These are phyloP conservation scores for Rhyacophila evoluta DNA, from an alignment of 2,888 invertebrate species.

Conservation along the genomic window DNA sequence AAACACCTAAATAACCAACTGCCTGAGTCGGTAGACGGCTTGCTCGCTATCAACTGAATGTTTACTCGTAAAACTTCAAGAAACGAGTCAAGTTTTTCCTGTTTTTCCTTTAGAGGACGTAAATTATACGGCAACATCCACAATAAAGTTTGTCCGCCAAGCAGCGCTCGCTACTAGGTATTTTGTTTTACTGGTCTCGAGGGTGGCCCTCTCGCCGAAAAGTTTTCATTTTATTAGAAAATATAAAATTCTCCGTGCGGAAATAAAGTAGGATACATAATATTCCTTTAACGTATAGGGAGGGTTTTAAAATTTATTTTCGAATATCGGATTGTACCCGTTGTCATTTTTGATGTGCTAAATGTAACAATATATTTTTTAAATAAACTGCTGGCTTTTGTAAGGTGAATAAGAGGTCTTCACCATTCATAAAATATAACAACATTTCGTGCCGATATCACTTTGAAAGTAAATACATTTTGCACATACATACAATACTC, in stretches of 20 bases:
- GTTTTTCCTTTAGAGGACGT: not conserved
- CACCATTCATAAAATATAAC: too few relatives aligned
- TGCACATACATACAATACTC: too few relatives aligned
- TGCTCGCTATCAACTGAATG: not conserved
- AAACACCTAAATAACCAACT: not conserved
- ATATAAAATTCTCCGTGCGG: not conserved
- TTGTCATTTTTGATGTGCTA: too few relatives aligned
- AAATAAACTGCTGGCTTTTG: too few relatives aligned
- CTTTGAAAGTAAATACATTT: too few relatives aligned
- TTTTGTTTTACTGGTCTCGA: constrained; percentile 8
- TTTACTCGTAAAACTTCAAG: constrained; percentile 10
- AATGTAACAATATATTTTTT: too few relatives aligned
- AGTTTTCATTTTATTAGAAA: not conserved
- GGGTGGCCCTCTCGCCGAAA: not conserved
- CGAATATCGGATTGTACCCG: too few relatives aligned
- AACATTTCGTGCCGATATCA: too few relatives aligned
- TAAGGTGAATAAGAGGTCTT: too few relatives aligned
- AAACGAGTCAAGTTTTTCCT: constrained; percentile 5
- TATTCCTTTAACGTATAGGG: too few relatives aligned
- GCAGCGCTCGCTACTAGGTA: not conserved
- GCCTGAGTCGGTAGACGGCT: not conserved
- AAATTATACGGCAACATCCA: not conserved
- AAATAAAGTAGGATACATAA: not conserved
- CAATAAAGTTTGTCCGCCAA: not conserved
- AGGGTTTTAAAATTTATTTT: too few relatives aligned